Evolutionary conservation across 2,113 vertebrate genomes (phyloP), one percentile per base, ranked within the genome.

Genomic region (Solenodon paradoxus): DNA sequence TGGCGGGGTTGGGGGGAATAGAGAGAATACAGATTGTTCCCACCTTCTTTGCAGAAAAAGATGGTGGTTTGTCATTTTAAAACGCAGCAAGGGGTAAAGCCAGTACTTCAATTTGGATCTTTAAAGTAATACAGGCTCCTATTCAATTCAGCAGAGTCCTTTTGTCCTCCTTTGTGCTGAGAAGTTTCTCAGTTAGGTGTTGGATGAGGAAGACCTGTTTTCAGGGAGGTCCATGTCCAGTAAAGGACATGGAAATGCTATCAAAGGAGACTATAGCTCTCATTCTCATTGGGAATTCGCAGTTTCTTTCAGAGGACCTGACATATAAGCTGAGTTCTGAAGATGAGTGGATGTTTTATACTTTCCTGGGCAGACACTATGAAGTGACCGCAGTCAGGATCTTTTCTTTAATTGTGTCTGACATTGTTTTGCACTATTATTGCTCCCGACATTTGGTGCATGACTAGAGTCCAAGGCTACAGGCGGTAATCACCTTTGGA

Each of bases 401-500:
- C 3, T 53, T 84, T 69, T 12, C 61, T 92, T 45, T 45, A 35
- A 45, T 53, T 64, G 49, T 42, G 51, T 63, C 35, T 38, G 47
- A 68, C 66, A 49, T 13, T 45, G 82, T 49, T 77, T 89, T 61
- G 17, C 47, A 30, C 66, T 38, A 3, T 61, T 8, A 22, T 35
- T 74, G 81, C 30, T 19, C 75, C 40, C 55, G 24, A 64, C 40
- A 40, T 51, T 88, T 32, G 28, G 45, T 32, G 17, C 66, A 13
- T 12, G 87, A 77, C 64, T 38, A n/a, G 10, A 63, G 95, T 85
- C 92, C 94, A 93, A 90, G 93, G 87, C 38, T 93, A 17, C 57
- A 40, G 68, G 57, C 1, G 7, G 85, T 75, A 78, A 68, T 88
- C 93, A 82, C 83, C 89, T 93, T 93, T 92, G 77, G 90, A 94